Evolutionary conservation across 2,797 vertebrate genomes (phyloP).

Genomic region (Hyperoplus lanceolatus): DNA sequence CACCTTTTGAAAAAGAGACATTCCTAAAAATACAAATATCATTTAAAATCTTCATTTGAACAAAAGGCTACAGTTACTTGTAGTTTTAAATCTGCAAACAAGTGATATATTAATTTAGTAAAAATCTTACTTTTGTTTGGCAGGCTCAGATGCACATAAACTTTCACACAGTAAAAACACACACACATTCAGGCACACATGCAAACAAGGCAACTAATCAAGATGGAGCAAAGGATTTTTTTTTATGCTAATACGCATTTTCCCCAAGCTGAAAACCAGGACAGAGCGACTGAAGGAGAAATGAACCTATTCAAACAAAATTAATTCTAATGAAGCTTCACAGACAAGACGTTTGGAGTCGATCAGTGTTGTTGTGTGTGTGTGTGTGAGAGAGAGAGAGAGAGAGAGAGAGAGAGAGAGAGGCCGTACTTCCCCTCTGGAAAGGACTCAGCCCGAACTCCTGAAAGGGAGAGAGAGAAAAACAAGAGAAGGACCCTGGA

Average conservation of each 20-base stretch:
- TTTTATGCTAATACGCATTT: slow-evolving; percentile 68
- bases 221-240: slow-evolving; percentile 59
- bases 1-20: neutral
- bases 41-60: neutral
- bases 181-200: slow-evolving; percentile 18
- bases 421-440: slow-evolving; percentile 57
- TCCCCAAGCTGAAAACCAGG: slow-evolving; percentile 26
- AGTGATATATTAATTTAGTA: neutral
- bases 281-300: slow-evolving; percentile 41
- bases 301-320: slow-evolving; percentile 74
- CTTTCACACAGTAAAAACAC: neutral
- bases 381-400: too few relatives aligned
- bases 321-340: slow-evolving; percentile 77
- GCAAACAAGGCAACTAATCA: slow-evolving; percentile 53
- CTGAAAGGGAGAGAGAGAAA: slow-evolving; percentile 69
- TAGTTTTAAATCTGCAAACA: slow-evolving; percentile 5
- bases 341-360: slow-evolving; percentile 63
- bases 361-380: neutral
- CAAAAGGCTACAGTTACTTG: neutral
- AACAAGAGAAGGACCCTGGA: slow-evolving; percentile 75
- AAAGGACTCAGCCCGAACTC: slow-evolving; percentile 60
- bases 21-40: slow-evolving; percentile 1
- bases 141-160: neutral
- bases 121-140: neutral
- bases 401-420: slow-evolving; percentile 23